Conservation (phyloP, 2,113 vertebrate species). For the Polypterus bichir region DNA sequence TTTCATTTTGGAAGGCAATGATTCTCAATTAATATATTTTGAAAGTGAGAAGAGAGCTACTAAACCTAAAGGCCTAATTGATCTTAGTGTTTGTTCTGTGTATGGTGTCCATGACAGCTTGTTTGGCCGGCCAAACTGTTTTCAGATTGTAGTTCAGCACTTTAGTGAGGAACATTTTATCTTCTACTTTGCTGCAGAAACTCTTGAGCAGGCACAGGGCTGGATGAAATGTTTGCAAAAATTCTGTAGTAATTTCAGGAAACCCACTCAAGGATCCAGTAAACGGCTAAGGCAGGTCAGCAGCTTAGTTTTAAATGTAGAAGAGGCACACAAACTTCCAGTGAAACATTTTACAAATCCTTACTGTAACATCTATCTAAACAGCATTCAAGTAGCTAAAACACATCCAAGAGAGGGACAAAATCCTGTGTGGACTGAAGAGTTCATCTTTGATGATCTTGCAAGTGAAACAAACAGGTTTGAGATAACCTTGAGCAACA, state of each 20-base stretch:
- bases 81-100: conserved; percentile 92
- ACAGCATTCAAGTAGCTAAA: conserved; percentile 92
- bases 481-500: conserved; percentile 97
- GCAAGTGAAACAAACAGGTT: conserved; percentile 95
- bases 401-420: conserved; percentile 94
- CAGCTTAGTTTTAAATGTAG: conserved; percentile 90
- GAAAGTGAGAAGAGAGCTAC: conserved; percentile 98
- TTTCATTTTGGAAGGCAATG: conserved; percentile 95
- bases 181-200: conserved; percentile 96
- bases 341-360: conserved; percentile 93
- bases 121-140: conserved; percentile 99
- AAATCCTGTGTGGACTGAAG: conserved; percentile 97
- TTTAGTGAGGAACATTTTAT: conserved; percentile 98
- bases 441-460: conserved; percentile 96
- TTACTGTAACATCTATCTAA: conserved; percentile 96
- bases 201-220: conserved; percentile 89
- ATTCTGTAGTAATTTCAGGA: conserved; percentile 85
- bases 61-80: conserved; percentile 97
- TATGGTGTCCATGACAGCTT: conserved; percentile 95
- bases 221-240: conserved; percentile 98
- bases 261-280: conserved; percentile 78
- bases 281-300: conserved; percentile 96
- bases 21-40: conserved; percentile 98
- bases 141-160: conserved; percentile 98
- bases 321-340: conserved; percentile 96